phyloP scores from a whole-genome alignment of 2,888 invertebrate species.

The Eupithecia dodoneata region DNA sequence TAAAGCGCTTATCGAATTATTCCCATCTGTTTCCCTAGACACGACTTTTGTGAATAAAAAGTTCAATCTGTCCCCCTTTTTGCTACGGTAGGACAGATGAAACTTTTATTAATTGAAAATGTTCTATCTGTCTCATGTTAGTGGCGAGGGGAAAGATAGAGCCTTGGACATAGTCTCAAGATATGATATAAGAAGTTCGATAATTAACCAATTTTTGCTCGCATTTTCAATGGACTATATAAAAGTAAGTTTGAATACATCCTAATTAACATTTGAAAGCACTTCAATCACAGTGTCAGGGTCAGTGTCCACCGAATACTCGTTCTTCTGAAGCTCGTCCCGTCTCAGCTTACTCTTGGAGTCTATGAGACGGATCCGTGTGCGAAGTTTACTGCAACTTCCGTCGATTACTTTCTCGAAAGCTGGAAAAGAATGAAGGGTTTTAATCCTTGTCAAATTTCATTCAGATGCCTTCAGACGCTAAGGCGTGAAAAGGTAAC shows the following conservation, averaged over 20 bases:
- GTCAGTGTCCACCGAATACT: constrained; percentile 68
- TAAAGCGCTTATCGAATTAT: not conserved
- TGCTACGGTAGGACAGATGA: not conserved
- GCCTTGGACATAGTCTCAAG: not conserved
- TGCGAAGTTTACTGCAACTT: constrained; percentile 73
- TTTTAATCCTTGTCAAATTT: no score
- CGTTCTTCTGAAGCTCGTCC: constrained; percentile 68
- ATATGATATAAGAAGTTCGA: not conserved
- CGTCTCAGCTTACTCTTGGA: constrained; percentile 65
- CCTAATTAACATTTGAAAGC: constrained; percentile 33
- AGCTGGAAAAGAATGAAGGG: constrained; percentile 57
- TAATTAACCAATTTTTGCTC: not conserved
- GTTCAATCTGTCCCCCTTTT: not conserved
- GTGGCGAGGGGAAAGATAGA: not conserved
- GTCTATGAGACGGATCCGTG: constrained; percentile 70
- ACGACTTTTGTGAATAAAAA: not conserved
- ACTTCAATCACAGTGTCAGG: constrained; percentile 68
- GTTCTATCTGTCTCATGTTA: not conserved
- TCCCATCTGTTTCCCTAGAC: not conserved
- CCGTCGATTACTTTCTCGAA: constrained; percentile 75
- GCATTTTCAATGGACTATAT: not conserved
- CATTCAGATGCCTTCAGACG: no score
- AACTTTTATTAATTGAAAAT: not conserved
- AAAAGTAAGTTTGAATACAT: not conserved
- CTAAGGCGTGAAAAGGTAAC: no score